Evolutionary conservation across 1,140 invertebrate genomes (phyloP).

Genomic region (Drosophila subpulchrella): DNA sequence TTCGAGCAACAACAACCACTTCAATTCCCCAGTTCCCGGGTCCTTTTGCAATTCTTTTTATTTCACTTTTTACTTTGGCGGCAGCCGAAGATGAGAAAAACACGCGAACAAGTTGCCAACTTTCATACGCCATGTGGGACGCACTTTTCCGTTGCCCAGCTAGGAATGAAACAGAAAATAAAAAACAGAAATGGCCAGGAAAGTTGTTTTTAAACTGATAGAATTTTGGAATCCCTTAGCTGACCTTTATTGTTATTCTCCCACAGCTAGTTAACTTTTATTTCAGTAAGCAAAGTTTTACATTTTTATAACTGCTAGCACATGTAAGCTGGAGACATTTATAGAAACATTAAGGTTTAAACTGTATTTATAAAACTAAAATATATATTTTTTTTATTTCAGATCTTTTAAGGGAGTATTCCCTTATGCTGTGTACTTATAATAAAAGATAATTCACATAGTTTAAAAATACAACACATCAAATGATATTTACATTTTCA

Average conservation of each 20-base stretch:
- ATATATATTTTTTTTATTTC: too few species aligned
- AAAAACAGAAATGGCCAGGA: conserved; percentile 21
- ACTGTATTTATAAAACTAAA: not conserved
- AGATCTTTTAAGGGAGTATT: too few species aligned
- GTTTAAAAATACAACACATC: too few species aligned
- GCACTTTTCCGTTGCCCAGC: conserved; percentile 50
- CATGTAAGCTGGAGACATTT: not conserved
- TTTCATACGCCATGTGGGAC: conserved; percentile 80
- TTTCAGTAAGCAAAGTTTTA: conserved; percentile 44
- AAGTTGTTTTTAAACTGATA: conserved; percentile 63
- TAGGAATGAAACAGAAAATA: conserved; percentile 1
- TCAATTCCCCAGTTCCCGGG: conserved; percentile 56
- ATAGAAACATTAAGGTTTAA: not conserved
- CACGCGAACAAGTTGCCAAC: conserved; percentile 64
- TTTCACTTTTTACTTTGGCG: conserved; percentile 63
- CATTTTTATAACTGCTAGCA: conserved; percentile 18
- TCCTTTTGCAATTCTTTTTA: conserved; percentile 41
- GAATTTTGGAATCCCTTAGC: conserved; percentile 51
- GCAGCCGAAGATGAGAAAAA: conserved; percentile 33
- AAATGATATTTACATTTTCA: too few species aligned
- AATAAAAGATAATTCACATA: too few species aligned
- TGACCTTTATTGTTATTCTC: conserved; percentile 42
- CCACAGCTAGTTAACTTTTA: conserved; percentile 54
- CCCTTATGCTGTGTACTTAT: too few species aligned
- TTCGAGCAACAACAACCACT: conserved; percentile 30